These are phyloP conservation scores for Nesospiza acunhae DNA, from an alignment of 2,113 vertebrate genomes.

Conservation along the genomic window DNA sequence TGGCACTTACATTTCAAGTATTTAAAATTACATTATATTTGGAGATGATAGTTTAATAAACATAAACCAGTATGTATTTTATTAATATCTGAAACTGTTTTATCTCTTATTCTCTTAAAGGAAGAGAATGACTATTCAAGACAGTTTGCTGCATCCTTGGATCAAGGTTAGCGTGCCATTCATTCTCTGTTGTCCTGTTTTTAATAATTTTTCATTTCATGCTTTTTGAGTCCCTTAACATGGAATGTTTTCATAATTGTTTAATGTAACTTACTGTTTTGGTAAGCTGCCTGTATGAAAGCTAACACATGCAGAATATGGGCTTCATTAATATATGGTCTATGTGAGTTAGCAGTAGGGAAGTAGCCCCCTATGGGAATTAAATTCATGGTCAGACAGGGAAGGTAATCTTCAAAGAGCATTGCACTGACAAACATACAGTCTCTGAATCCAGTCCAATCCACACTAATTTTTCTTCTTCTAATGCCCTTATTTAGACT, in stretches of 20 bases:
- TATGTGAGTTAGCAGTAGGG: neutral
- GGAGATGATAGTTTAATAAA: neutral
- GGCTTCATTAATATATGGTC: neutral
- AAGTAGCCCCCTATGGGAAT: neutral
- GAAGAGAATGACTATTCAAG: slow-evolving; percentile 96
- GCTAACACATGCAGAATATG: neutral
- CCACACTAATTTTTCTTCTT: neutral
- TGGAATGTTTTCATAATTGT: neutral
- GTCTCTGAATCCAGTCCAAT: neutral
- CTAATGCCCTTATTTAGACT: neutral
- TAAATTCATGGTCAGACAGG: neutral
- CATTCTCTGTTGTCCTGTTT: neutral
- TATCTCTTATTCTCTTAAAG: slow-evolving; percentile 63
- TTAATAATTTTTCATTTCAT: neutral
- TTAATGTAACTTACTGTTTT: neutral
- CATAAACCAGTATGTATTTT: neutral
- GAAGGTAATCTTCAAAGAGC: neutral
- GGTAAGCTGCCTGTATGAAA: neutral
- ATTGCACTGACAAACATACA: neutral
- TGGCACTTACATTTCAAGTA: neutral
- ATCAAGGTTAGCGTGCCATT: slow-evolving; percentile 85
- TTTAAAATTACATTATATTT: neutral
- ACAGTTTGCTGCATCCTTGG: slow-evolving; percentile 95
- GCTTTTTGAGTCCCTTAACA: neutral
- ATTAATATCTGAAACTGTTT: neutral